Evolutionary conservation across 2,113 vertebrate species (phyloP).

Genomic region (Amphiprion ocellaris): DNA sequence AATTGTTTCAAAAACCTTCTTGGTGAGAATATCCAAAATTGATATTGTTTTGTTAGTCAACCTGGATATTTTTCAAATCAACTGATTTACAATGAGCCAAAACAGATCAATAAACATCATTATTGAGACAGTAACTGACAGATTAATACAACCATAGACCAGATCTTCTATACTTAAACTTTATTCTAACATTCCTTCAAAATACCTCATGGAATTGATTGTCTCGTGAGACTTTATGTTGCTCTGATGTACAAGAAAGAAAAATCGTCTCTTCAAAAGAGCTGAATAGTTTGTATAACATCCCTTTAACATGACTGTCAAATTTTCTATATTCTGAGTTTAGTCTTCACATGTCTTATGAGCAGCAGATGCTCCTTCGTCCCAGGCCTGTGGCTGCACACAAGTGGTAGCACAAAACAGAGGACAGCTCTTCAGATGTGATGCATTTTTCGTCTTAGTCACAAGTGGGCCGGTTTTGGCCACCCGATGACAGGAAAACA

Average conservation of each 20-base stretch:
- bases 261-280: background rate
- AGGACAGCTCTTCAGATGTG: conserved; percentile 31
- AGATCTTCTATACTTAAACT: background rate
- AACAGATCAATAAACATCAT: too few species aligned
- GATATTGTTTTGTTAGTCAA: too few species aligned
- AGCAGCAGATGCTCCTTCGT: background rate
- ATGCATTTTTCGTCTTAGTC: conserved; percentile 49
- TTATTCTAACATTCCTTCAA: too few species aligned
- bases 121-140: too few species aligned
- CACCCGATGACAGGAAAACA: conserved; percentile 68
- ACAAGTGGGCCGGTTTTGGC: conserved; percentile 64
- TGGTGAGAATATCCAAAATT: too few species aligned
- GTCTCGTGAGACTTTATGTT: too few species aligned
- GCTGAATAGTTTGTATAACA: background rate
- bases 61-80: too few species aligned
- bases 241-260: too few species aligned
- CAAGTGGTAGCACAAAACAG: background rate
- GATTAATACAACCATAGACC: too few species aligned
- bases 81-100: too few species aligned
- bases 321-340: background rate
- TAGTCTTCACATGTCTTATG: background rate
- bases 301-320: background rate
- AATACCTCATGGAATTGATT: too few species aligned
- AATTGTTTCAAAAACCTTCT: too few species aligned
- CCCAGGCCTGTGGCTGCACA: conserved; percentile 1